Conservation (phyloP, 2,888 invertebrate species). For the Hydraecia micacea region DNA sequence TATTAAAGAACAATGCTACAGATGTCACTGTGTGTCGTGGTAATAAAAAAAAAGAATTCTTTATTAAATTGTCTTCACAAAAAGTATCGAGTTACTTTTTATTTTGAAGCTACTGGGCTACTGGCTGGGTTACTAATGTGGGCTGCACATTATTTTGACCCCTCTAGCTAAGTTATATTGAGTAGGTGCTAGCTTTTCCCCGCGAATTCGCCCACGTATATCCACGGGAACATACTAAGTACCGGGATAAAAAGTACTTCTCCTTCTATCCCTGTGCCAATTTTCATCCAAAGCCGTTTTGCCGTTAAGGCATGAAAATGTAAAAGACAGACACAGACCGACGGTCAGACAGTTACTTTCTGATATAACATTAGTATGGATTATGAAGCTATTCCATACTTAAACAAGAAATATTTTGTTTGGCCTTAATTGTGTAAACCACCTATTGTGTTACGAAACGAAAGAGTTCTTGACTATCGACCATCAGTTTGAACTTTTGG, state of each 20-base stretch:
- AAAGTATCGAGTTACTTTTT: not conserved
- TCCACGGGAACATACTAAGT: too few relatives aligned
- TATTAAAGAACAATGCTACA: constrained; percentile 41
- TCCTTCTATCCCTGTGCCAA: too few relatives aligned
- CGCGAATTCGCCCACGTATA: too few relatives aligned
- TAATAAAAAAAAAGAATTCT: constrained; percentile 12
- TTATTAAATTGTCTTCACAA: constrained; percentile 4
- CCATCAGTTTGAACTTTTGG: not conserved
- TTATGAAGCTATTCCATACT: not conserved
- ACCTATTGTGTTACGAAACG: not conserved
- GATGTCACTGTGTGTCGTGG: constrained; percentile 21
- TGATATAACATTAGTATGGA: not conserved
- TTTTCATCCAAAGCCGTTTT: too few relatives aligned
- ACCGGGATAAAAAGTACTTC: too few relatives aligned
- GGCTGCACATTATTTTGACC: not conserved
- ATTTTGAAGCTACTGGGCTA: not conserved
- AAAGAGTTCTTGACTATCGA: not conserved
- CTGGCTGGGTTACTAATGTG: constrained; percentile 4
- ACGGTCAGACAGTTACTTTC: not conserved
- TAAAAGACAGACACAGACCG: too few relatives aligned
- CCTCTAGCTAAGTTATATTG: too few relatives aligned
- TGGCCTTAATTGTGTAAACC: not conserved
- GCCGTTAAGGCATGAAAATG: too few relatives aligned
- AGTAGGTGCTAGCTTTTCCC: too few relatives aligned
- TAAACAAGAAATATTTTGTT: not conserved